Evolutionary conservation across 2,113 vertebrate species (phyloP).

Genomic region (Sylvia atricapilla): DNA sequence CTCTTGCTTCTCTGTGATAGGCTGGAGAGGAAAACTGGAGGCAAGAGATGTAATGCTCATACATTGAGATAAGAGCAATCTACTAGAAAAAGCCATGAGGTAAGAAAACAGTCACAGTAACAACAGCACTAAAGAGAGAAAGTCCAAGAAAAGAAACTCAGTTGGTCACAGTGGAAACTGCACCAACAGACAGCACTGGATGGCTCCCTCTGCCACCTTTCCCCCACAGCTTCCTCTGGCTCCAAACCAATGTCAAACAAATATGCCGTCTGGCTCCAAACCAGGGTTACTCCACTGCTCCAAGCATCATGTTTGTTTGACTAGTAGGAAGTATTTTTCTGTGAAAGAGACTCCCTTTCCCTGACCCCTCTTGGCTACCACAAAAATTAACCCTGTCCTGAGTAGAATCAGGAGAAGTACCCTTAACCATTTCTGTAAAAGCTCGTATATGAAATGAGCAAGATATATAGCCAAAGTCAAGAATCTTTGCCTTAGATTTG

Average conservation of each 20-base stretch:
- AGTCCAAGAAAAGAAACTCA: background rate
- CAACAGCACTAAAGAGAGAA: background rate
- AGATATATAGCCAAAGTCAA: background rate
- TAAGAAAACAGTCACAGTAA: background rate
- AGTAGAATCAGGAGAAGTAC: background rate
- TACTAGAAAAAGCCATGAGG: background rate
- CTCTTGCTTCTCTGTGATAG: too few relatives aligned
- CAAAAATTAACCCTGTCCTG: background rate
- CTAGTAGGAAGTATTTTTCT: background rate
- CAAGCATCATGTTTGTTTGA: fast-evolving
- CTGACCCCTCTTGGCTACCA: background rate
- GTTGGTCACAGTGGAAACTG: background rate
- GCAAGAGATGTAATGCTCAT: background rate
- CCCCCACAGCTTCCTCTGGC: background rate
- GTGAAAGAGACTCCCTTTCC: background rate
- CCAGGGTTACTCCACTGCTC: fast-evolving
- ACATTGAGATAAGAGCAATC: background rate
- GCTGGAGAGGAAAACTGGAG: background rate
- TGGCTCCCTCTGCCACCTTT: too few relatives aligned
- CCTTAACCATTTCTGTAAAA: background rate
- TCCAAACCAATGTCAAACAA: background rate
- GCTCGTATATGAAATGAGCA: background rate
- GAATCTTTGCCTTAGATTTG: background rate
- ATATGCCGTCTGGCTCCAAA: background rate
- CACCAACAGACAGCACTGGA: background rate